Evolutionary conservation across 1,140 invertebrate genomes (phyloP), one percentile per base, ranked within the genome.

Genomic region (Tetranychus urticae): DNA sequence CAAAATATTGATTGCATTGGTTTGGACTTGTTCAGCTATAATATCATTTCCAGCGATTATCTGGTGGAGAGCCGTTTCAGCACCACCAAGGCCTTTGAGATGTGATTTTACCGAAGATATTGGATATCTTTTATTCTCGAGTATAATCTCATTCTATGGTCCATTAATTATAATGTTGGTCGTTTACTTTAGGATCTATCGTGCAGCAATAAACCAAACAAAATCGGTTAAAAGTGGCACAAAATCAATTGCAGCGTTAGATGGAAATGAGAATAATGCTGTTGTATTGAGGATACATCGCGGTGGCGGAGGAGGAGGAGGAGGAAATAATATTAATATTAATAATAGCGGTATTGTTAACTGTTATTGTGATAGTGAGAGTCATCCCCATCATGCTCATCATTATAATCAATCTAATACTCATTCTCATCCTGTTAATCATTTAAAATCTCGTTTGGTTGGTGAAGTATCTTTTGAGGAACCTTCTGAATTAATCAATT

Each of bases 141-240:
- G 93, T 2, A 88, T 86, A 56, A 90, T 97, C 67, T 94, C 89
- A 39, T 99, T 99, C 74, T 97, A 97, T 73, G 77, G 94, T 48
- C 94, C 94, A 2, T 78, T 97, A 33, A 82, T 94, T 68, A 88
- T 98, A 6, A 99, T 99, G 94, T 82, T 93, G n/a, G 90, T 92
- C 69, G 92, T 92, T 1, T 96, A 96, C 70, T 91, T 86, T 70
- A 80, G 85, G 56, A 91, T 98, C 63, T 97, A 97, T 72, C 77
- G 87, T 37, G 91, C 91, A 2, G 93, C 93, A 0, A 83, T 89
- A 0, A 81, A 84, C 66, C 93, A 97, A 72, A 94, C 89, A 5
- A 77, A 83, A 58, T 89, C 85, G 56, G 79, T 97, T 2, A 86
- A 89, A 46, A 47, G 68, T 46, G 72, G 74, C 61, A 69, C 70